Percentiles rank a stretch among this genome's conserved stretches.
phyloP scores from a whole-genome alignment of 2,113 vertebrate genomes.

The Solea solea region DNA sequence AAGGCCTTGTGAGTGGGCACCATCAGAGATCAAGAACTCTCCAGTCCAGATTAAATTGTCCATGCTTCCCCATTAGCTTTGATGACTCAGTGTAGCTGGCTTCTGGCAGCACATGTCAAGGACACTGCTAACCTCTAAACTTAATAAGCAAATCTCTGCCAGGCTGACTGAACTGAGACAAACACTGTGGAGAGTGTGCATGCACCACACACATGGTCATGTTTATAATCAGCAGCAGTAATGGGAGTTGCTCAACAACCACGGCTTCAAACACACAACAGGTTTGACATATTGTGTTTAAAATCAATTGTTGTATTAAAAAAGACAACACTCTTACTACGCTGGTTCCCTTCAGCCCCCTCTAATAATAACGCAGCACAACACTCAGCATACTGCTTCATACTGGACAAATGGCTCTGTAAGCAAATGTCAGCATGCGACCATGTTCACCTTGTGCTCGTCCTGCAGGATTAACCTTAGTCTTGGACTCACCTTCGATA shows the following conservation, averaged over 20 bases:
- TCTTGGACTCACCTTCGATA: slow-evolving; percentile 46
- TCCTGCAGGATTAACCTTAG: slow-evolving; percentile 28
- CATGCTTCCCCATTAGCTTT: slow-evolving; percentile 75
- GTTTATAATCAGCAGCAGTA: slow-evolving; percentile 42
- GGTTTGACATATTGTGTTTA: background rate
- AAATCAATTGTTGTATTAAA: background rate
- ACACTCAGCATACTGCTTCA: background rate
- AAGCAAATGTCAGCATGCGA: slow-evolving; percentile 7
- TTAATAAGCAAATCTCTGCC: slow-evolving; percentile 72
- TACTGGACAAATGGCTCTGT: background rate
- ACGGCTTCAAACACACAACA: background rate
- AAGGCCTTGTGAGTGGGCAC: slow-evolving; percentile 71
- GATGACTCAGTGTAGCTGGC: slow-evolving; percentile 72
- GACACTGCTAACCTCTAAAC: slow-evolving; percentile 76
- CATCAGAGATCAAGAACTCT: slow-evolving; percentile 76
- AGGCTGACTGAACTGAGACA: slow-evolving; percentile 43
- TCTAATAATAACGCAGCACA: background rate
- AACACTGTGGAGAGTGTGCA: slow-evolving; percentile 36
- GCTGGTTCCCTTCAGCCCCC: background rate
- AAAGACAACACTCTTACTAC: background rate
- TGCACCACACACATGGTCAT: slow-evolving; percentile 36
- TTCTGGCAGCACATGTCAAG: slow-evolving; percentile 74
- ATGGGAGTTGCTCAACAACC: slow-evolving; percentile 19
- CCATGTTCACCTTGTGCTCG: slow-evolving; percentile 11
- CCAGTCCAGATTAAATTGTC: slow-evolving; percentile 78